Base-by-base conservation (phyloP, 2,113 vertebrate genomes). In the Amblyopsis rosae region DNA sequence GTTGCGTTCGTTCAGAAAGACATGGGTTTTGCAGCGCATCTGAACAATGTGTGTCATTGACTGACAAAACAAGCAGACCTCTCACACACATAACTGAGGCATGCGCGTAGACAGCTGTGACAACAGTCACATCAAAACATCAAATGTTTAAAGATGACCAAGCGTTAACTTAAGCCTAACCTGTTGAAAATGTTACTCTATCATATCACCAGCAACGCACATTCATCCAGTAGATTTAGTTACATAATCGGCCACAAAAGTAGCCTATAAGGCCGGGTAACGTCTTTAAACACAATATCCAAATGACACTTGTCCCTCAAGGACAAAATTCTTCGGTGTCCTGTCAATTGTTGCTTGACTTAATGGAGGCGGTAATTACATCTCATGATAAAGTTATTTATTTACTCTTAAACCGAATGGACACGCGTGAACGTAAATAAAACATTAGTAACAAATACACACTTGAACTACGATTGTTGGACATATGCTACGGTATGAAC, bases 61-160 rank as follows among this genome's bases (percentile, higher is more conserved):
- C 86, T 88, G 87, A 81, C 72, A 73, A 84, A 89, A 89, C 88
- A 87, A 77, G 65, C 64, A 67, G 65, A 60, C 76, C 59, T 59
- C 33, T 58, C 65, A 67, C 62, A 64, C 62, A 72, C 75, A 82
- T 79, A 74, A 56, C 83, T 80, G 64, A 79, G 59, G 65, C 69
- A 83, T 86, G 76, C 73, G 79, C 32, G 1, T 50, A 71, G 74
- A 74, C 91, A 92, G 90, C 91, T 92, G 91, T 67, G 77, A 86
- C 55, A 92, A 91, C 89, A 88, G 69, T 6, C 62, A 64, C 83
- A 82, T 84, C 72, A 85, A 86, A 87, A 64, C 83, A 82, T 85
- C 70, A 85, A 86, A 87, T 79, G 83, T 72, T 57, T 70, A 79
- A 83, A 57, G 73, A 12, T 83, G 16, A 17, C 73, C 72, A 41